phyloP scores from a whole-genome alignment of 2,888 invertebrate species.

The Andrena hattorfiana region DNA sequence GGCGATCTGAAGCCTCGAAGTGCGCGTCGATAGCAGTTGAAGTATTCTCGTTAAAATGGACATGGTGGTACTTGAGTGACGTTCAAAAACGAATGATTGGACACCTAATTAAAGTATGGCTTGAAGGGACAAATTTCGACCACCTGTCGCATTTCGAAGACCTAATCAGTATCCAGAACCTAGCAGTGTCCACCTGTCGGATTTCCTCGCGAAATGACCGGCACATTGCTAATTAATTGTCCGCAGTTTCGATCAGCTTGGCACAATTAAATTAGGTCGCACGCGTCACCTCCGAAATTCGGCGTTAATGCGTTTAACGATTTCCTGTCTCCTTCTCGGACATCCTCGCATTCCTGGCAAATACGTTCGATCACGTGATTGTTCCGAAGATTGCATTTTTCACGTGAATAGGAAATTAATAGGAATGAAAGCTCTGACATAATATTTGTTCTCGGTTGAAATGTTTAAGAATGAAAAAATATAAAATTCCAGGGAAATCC shows the following conservation, averaged over 20 bases:
- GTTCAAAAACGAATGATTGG: not conserved
- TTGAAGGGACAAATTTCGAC: constrained; percentile 31
- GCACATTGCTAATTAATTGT: constrained; percentile 61
- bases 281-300: constrained; percentile 40
- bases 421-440: too few relatives aligned
- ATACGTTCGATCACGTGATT: not conserved
- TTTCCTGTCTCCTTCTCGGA: constrained; percentile 8
- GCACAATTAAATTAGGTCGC: constrained; percentile 50
- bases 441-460: too few relatives aligned
- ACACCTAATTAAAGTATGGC: not conserved
- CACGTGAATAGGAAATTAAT: not conserved
- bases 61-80: not conserved
- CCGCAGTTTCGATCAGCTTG: constrained; percentile 54
- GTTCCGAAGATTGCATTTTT: not conserved
- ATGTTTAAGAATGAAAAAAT: too few relatives aligned
- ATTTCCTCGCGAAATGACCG: constrained; percentile 58
- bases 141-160: constrained; percentile 53
- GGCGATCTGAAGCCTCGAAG: not conserved
- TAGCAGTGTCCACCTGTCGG: constrained; percentile 58
- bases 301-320: constrained; percentile 19
- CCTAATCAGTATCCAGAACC: constrained; percentile 52
- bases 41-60: too few relatives aligned
- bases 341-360: not conserved
- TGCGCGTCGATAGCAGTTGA: too few relatives aligned
- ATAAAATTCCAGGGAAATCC: too few relatives aligned